Evolutionary conservation across 1,140 invertebrate species (phyloP), one percentile per base, ranked within the genome.

Genomic region (Coptotermes formosanus): DNA sequence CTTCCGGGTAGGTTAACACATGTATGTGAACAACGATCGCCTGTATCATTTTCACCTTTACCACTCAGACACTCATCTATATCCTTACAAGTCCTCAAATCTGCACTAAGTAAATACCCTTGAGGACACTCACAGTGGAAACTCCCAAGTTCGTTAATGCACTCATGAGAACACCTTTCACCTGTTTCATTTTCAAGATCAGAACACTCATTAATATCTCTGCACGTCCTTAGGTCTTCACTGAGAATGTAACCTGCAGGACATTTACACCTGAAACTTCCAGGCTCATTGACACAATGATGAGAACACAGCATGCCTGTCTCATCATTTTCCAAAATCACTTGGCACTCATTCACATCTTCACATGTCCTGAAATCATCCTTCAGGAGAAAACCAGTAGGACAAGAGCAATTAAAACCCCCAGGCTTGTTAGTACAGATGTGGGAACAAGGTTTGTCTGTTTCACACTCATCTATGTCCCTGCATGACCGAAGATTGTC

Each of bases 371-470:
- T 91, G 59, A 89, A 89, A 23, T 92, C 90, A 85, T 91, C 91
- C 89, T 88, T 90, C 87, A 92, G 89, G 85, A 86, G 88, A 86
- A 91, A 91, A 16, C 91, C 91, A 82, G 45, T 82, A 4, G 87
- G 88, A 83, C 89, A 89, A 82, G 90, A 88, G 88, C 96, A 96
- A 38, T 91, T 88, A 88, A 92, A 95, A 11, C 92, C 92, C 3
- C 95, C 95, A n/a, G 92, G 90, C 0, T 91, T 92, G 87, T 96
- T 95, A 82, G 93, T 90, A 89, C 95, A 96, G 32, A 90, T 90
- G 86, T 94, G 92, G 3, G 92, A 91, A 86, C 95, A 96, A 30
- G 92, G 93, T 93, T 91, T 90, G 59, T 86, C 64, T 48, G 44
- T 45, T 88, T 94, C 92, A 25, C 93, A 94, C 88, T 94, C 93